Evolutionary conservation across 2,888 invertebrate genomes (phyloP).

Genomic region (Ellobium chinense): DNA sequence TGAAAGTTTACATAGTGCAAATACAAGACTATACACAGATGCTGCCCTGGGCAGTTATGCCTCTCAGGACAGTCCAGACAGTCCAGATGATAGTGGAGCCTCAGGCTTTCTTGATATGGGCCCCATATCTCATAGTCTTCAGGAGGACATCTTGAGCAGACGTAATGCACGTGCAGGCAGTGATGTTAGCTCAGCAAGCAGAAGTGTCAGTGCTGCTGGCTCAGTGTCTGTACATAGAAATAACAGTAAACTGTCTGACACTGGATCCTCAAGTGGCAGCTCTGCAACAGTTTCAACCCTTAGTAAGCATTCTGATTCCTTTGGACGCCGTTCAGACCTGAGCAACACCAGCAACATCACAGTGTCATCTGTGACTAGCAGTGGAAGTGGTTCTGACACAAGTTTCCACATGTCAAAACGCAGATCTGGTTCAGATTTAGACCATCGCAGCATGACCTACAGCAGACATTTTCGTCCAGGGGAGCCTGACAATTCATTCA

Average conservation of each 20-base stretch:
- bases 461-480: constrained; percentile 16
- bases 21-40: neutral
- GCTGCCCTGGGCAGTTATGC: neutral
- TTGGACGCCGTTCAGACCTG: constrained; percentile 8
- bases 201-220: neutral
- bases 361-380: constrained; percentile 35
- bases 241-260: constrained; percentile 22
- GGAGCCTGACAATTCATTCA: neutral
- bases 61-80: neutral
- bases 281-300: constrained; percentile 27
- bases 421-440: neutral
- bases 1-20: neutral
- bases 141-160: constrained; percentile 13
- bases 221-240: constrained; percentile 8
- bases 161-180: neutral
- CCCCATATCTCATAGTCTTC: constrained; percentile 28
- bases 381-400: constrained; percentile 1
- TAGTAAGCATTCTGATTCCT: constrained; percentile 31
- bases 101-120: constrained; percentile 34
- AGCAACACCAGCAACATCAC: constrained; percentile 24
- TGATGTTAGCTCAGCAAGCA: neutral
- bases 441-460: neutral
- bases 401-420: neutral
- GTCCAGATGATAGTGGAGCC: constrained; percentile 5
- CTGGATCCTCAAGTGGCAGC: constrained; percentile 35